phyloP scores from a whole-genome alignment of 2,888 invertebrate species.

The Spilosoma lubricipeda region DNA sequence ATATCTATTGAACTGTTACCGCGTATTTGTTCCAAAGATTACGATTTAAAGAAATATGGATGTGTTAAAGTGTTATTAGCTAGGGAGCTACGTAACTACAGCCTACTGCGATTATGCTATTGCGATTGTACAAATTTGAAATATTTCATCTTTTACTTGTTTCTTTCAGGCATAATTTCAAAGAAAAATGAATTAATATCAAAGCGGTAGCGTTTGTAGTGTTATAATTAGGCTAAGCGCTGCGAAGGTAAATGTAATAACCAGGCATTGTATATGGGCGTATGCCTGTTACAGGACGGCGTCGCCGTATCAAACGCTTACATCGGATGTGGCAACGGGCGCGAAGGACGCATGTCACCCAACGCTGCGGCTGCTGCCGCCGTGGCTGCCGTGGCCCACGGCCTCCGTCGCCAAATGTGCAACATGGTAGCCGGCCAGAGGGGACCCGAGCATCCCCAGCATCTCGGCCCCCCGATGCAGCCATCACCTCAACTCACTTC shows the following conservation, averaged over 20 bases:
- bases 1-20: background rate
- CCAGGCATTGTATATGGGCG: constrained; percentile 48
- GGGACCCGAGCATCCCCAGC: constrained; percentile 79
- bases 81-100: constrained; percentile 30
- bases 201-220: constrained; percentile 14
- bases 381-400: constrained; percentile 94
- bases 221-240: constrained; percentile 4
- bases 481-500: constrained; percentile 82
- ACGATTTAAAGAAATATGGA: constrained; percentile 18
- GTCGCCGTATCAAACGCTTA: constrained; percentile 85
- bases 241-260: constrained; percentile 2
- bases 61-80: background rate
- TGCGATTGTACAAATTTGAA: constrained; percentile 58
- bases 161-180: constrained; percentile 11
- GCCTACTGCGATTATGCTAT: constrained; percentile 68
- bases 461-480: constrained; percentile 79
- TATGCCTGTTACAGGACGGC: constrained; percentile 87
- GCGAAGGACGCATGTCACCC: constrained; percentile 84
- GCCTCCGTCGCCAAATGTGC: constrained; percentile 94
- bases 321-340: constrained; percentile 85
- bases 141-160: constrained; percentile 40
- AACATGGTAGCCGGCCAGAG: constrained; percentile 88
- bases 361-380: constrained; percentile 93
- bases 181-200: constrained; percentile 9
- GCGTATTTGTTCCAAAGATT: constrained; percentile 8